These are phyloP conservation scores for Empidonax alnorum DNA, from an alignment of 2,113 vertebrate species.

Conservation along the genomic window DNA sequence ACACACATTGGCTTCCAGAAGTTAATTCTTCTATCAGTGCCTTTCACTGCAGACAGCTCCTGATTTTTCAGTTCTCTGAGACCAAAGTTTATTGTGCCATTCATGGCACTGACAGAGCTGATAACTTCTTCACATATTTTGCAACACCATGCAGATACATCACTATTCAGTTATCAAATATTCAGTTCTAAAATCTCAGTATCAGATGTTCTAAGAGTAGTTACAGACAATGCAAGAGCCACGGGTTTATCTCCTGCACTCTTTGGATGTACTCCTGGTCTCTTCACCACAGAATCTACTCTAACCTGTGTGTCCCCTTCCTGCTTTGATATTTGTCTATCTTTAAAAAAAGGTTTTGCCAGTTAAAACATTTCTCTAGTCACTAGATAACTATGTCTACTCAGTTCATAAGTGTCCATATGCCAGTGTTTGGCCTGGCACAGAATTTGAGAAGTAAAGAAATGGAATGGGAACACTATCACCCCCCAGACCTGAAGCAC, in stretches of 20 bases:
- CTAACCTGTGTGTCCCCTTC: background rate
- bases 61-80: background rate
- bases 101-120: background rate
- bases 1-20: background rate
- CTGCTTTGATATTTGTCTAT: background rate
- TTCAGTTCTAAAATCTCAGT: background rate
- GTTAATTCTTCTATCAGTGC: background rate
- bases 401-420: background rate
- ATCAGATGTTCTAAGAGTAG: background rate
- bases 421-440: background rate
- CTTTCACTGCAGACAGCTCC: background rate
- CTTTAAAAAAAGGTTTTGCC: background rate
- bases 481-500: background rate
- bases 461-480: background rate
- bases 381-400: background rate
- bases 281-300: background rate
- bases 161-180: background rate
- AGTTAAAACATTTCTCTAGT: background rate
- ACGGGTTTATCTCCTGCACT: background rate
- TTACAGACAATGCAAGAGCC: background rate
- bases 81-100: background rate
- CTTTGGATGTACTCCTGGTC: background rate
- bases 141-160: background rate
- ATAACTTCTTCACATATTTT: background rate
- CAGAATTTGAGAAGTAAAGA: background rate